These are phyloP conservation scores for Gymnopithys bicolor DNA, from an alignment of 2,797 vertebrate genomes.

Conservation along the genomic window DNA sequence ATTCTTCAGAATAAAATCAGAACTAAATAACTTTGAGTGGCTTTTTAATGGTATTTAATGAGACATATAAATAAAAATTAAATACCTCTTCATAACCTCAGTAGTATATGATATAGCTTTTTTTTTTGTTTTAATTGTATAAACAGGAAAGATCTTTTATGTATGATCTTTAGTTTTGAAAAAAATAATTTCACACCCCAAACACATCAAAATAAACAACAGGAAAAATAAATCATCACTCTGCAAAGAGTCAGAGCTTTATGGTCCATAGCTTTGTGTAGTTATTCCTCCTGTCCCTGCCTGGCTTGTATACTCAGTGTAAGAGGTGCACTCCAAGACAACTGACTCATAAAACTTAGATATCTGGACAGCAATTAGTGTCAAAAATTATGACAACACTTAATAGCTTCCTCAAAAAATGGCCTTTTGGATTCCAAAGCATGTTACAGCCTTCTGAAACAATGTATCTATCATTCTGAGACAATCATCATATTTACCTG, in stretches of 20 bases:
- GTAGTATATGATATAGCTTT: background rate
- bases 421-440: background rate
- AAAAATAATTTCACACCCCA: background rate
- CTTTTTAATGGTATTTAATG: background rate
- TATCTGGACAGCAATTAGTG: background rate
- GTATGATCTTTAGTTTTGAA: background rate
- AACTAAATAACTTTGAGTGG: background rate
- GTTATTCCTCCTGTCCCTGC: background rate
- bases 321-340: background rate
- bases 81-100: background rate
- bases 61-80: background rate
- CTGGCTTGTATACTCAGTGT: background rate
- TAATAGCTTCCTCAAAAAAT: background rate
- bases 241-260: background rate
- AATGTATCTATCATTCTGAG: background rate
- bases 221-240: background rate
- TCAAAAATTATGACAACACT: background rate
- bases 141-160: background rate
- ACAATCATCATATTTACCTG: background rate
- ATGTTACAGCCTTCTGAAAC: background rate
- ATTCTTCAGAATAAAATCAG: background rate
- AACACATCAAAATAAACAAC: background rate
- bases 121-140: background rate
- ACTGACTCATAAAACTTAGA: background rate
- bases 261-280: background rate